phyloP scores from a whole-genome alignment of 2,888 invertebrate genomes.

The Acanthosepion pharaonis region DNA sequence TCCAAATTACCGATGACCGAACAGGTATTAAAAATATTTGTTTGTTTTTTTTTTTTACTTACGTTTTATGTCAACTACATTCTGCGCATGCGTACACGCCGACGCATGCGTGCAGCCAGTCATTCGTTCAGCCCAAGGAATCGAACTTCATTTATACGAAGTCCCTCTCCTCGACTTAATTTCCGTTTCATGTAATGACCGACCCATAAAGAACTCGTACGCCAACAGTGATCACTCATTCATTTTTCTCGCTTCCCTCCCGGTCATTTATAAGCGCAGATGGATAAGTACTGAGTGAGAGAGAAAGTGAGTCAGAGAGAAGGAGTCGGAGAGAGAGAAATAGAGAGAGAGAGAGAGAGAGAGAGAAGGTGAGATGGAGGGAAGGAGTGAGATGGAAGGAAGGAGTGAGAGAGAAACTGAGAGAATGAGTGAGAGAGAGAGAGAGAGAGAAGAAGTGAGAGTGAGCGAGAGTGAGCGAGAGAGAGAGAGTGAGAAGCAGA shows the following conservation, averaged over 20 bases:
- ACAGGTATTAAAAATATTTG: too few relatives aligned
- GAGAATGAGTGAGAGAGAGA: too few relatives aligned
- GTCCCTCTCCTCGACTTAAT: background rate
- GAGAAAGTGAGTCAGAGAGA: too few relatives aligned
- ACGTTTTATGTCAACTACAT: background rate
- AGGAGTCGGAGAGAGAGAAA: too few relatives aligned
- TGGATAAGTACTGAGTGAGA: too few relatives aligned
- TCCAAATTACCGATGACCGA: too few relatives aligned
- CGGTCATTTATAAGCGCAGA: background rate
- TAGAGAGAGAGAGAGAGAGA: too few relatives aligned
- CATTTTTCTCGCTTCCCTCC: background rate
- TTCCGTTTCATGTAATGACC: conserved; percentile 33
- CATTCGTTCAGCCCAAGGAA: background rate
- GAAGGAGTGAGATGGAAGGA: background rate
- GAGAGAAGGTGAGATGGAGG: too few relatives aligned
- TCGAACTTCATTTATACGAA: background rate
- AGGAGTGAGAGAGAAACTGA: background rate
- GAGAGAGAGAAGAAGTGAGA: too few relatives aligned
- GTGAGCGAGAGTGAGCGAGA: too few relatives aligned
- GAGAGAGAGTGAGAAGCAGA: too few relatives aligned
- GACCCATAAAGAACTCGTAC: background rate
- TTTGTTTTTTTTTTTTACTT: background rate
- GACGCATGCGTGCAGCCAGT: background rate
- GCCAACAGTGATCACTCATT: background rate
- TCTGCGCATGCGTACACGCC: background rate